Conservation (phyloP, 2,113 vertebrate species). For the Apaloderma vittatum region DNA sequence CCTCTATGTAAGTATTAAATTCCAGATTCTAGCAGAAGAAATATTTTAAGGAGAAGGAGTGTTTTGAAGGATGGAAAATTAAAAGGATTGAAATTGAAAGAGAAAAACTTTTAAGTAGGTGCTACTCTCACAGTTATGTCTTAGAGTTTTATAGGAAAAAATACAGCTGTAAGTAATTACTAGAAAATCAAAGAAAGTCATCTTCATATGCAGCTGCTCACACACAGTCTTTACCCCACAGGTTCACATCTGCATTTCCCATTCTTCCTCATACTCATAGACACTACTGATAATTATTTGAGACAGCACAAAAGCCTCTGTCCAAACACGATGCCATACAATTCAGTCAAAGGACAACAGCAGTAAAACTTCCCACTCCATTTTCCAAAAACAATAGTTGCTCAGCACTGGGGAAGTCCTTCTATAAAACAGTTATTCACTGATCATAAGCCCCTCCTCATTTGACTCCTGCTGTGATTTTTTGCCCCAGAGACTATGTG, state of each 20-base stretch:
- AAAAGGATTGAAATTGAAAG: neutral
- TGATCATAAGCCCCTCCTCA: neutral
- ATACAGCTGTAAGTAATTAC: neutral
- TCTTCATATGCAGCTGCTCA: neutral
- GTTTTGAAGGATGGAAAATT: neutral
- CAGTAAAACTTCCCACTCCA: neutral
- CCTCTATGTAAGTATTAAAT: neutral
- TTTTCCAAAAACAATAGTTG: conserved; percentile 12
- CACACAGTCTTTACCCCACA: neutral
- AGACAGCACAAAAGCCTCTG: neutral
- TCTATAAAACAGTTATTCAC: neutral
- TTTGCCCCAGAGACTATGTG: neutral
- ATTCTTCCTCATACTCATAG: neutral
- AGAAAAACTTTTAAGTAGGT: neutral
- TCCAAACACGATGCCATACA: neutral
- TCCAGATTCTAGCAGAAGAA: neutral
- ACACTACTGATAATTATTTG: neutral
- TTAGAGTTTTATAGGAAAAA: neutral
- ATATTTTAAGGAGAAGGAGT: neutral
- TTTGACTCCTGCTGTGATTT: neutral
- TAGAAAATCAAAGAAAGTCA: neutral
- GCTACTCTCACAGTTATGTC: neutral
- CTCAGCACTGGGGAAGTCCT: neutral
- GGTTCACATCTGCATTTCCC: neutral
- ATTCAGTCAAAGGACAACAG: neutral